phyloP scores from a whole-genome alignment of 2,797 vertebrate genomes.

The Lepus townsendii region DNA sequence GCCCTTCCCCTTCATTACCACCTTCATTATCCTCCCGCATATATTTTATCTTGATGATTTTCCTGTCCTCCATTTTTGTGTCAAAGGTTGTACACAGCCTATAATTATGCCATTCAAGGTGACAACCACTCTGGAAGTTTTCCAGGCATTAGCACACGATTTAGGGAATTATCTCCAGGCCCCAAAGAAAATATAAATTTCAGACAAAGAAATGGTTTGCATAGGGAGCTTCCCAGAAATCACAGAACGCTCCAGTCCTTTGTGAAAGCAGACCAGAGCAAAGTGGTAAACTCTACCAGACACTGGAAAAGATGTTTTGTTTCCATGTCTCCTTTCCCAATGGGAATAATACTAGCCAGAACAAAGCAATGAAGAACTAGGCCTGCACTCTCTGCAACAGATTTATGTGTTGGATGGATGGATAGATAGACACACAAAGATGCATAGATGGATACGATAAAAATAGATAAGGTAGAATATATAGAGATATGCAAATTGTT shows the following conservation, averaged over 20 bases:
- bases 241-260: not conserved
- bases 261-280: not conserved
- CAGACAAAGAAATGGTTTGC: constrained; percentile 42
- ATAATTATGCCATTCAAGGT: constrained; percentile 40
- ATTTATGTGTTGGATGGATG: not conserved
- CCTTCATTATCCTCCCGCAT: constrained; percentile 33
- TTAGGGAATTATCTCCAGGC: constrained; percentile 8
- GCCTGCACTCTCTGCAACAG: not conserved
- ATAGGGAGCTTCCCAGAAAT: constrained; percentile 7
- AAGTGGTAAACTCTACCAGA: constrained; percentile 25
- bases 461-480: no score
- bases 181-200: constrained; percentile 17
- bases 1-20: not conserved
- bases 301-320: not conserved
- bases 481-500: not conserved
- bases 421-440: no score
- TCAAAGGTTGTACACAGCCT: not conserved
- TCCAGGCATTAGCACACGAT: constrained; percentile 27
- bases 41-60: not conserved
- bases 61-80: constrained; percentile 51
- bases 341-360: not conserved
- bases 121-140: constrained; percentile 57
- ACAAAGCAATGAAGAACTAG: not conserved
- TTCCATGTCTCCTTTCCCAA: not conserved
- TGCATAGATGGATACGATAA: no score